phyloP scores from a whole-genome alignment of 2,888 invertebrate species.

The Agriopis marginaria region DNA sequence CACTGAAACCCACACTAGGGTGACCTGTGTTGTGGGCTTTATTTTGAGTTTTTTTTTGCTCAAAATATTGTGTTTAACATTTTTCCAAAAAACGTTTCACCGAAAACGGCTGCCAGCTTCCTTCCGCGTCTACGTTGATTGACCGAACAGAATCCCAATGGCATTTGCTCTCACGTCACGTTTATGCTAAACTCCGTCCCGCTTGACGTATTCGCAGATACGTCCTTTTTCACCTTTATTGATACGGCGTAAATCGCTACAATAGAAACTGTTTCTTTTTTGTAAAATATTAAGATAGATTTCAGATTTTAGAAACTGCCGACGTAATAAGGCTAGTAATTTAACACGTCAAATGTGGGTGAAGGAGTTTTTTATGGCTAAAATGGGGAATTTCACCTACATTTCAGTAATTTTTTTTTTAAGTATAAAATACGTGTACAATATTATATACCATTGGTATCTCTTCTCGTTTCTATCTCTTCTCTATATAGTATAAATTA shows the following conservation, averaged over 20 bases:
- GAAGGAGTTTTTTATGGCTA: too few relatives aligned
- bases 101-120: slow-evolving; percentile 13
- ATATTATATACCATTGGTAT: too few relatives aligned
- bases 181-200: slow-evolving; percentile 44
- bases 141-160: slow-evolving; percentile 39
- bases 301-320: not conserved
- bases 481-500: too few relatives aligned
- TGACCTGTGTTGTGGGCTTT: too few relatives aligned
- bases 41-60: not conserved
- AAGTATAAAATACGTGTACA: too few relatives aligned
- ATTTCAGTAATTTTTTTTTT: too few relatives aligned
- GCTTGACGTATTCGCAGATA: slow-evolving; percentile 44
- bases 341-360: too few relatives aligned
- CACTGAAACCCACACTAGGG: too few relatives aligned
- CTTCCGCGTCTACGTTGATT: slow-evolving; percentile 24
- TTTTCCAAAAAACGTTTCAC: slow-evolving; percentile 14
- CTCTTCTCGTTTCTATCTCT: too few relatives aligned
- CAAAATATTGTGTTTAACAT: not conserved
- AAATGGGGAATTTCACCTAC: too few relatives aligned
- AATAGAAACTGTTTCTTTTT: slow-evolving; percentile 22
- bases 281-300: not conserved
- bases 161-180: slow-evolving; percentile 43
- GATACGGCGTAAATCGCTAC: slow-evolving; percentile 30
- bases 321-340: too few relatives aligned
- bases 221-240: slow-evolving; percentile 30